Evolutionary conservation across 2,113 vertebrate genomes (phyloP), one percentile per base, ranked within the genome.

Genomic region (Grus americana): DNA sequence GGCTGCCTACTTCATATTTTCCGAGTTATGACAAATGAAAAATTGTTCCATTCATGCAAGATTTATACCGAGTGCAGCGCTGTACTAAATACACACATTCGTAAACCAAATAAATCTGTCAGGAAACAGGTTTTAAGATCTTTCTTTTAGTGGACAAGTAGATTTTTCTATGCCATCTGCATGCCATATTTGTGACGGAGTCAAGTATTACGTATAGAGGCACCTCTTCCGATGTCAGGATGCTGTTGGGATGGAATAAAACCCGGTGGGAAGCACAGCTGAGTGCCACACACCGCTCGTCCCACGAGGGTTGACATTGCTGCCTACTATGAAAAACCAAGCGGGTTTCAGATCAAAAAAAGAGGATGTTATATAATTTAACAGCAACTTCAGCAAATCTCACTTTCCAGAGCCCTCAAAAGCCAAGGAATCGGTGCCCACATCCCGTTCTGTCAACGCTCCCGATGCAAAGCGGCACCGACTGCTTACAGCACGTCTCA

Each of bases 291-390:
- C 42, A 7, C 47, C 0, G 0, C 79, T 46, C 4, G 0, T 22
- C 65, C 58, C 65, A 44, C 5, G 1, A 0, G 5, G 47, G 47
- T 1, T 8, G 17, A 12, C 12, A 2, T 1, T 2, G 10, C 36
- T 12, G 23, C 3, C 34, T 10, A 12, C 8, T 1, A 21, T 1
- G n/a, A 17, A 21, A 74, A 59, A 2, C 0, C 0, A 3, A 32
- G 36, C 20, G 6, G 5, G 16, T 10, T 50, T 40, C 29, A 23
- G 18, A 15, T 32, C 1, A 11, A 59, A 44, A 44, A 61, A 14
- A 14, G 20, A 38, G 16, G 36, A 3, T 13, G 24, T 32, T 15
- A 8, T 8, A 24, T 27, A 21, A 50, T 32, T 62, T 38, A 40
- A 46, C 34, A 79, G 12, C 72, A 42, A 3, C 11, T 50, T 29